Conservation (phyloP, 2,888 invertebrate species). For the Eristalis arbustorum region DNA sequence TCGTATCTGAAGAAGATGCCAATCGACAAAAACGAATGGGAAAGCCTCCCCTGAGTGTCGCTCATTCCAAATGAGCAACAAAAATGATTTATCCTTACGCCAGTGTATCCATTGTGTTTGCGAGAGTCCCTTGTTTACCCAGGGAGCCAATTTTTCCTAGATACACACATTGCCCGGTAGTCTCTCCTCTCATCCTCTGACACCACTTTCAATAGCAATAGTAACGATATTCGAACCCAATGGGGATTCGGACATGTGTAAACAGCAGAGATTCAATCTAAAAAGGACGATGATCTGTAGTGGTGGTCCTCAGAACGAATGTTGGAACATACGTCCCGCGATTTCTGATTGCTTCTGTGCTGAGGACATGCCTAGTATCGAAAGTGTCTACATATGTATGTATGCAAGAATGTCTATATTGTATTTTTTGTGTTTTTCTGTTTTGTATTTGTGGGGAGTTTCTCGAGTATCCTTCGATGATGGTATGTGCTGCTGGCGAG, state of each 20-base stretch:
- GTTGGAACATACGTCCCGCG: slow-evolving; percentile 65
- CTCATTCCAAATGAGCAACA: slow-evolving; percentile 67
- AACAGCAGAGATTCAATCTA: slow-evolving; percentile 73
- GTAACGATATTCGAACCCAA: slow-evolving; percentile 71
- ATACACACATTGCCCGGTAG: not conserved
- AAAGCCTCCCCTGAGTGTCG: slow-evolving; percentile 65
- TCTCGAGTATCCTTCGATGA: slow-evolving; percentile 50
- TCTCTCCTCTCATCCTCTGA: slow-evolving; percentile 23
- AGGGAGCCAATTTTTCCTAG: slow-evolving; percentile 49
- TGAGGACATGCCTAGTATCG: slow-evolving; percentile 36
- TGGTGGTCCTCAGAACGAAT: slow-evolving; percentile 61
- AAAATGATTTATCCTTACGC: slow-evolving; percentile 68
- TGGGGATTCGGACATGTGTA: slow-evolving; percentile 73
- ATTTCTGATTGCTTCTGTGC: slow-evolving; percentile 67
- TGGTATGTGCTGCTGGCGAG: slow-evolving; percentile 26
- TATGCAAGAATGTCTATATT: slow-evolving; percentile 29
- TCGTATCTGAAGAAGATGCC: slow-evolving; percentile 68
- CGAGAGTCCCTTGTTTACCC: slow-evolving; percentile 59
- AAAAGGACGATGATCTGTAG: slow-evolving; percentile 70
- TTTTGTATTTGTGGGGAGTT: slow-evolving; percentile 34
- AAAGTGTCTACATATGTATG: not conserved
- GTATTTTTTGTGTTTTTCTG: slow-evolving; percentile 11
- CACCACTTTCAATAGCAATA: slow-evolving; percentile 65
- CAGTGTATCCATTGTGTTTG: slow-evolving; percentile 59
- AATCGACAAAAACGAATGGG: slow-evolving; percentile 65